A percentile compares a stretch with the other conserved stretches of the same genome.
Evolutionary conservation across 2,797 vertebrate genomes (phyloP).

Genomic region (Epinephelus coioides): DNA sequence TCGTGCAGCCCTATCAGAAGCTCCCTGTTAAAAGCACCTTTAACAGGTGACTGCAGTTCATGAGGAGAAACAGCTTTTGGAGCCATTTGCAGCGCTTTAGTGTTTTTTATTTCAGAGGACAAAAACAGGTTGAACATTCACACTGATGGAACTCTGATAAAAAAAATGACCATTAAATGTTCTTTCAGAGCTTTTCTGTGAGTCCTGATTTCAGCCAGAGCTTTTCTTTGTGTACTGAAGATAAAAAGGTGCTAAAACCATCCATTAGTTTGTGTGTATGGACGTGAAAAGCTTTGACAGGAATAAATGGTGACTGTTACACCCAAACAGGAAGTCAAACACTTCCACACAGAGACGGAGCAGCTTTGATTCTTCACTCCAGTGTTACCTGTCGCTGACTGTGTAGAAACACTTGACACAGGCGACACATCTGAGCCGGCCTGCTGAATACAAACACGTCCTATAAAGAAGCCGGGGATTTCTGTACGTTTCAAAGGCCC

Average conservation of each 20-base stretch:
- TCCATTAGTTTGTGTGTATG: neutral
- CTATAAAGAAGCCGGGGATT: constrained; percentile 51
- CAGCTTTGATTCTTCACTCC: constrained; percentile 2
- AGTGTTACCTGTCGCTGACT: constrained; percentile 15
- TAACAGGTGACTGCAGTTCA: constrained; percentile 9
- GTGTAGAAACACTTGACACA: constrained; percentile 34
- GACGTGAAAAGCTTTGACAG: neutral
- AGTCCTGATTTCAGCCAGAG: neutral
- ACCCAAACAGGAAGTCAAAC: too few relatives aligned
- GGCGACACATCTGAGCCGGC: constrained; percentile 21
- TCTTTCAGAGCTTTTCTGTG: neutral
- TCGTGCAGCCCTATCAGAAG: too few relatives aligned
- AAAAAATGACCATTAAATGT: neutral
- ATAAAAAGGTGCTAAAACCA: neutral
- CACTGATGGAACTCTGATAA: neutral
- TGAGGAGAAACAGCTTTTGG: neutral
- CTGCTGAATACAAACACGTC: constrained; percentile 62
- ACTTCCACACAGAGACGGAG: too few relatives aligned
- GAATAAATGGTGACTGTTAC: too few relatives aligned
- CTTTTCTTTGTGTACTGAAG: neutral
- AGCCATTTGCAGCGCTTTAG: neutral
- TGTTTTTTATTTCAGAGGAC: neutral
- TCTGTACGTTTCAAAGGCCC: constrained; percentile 43
- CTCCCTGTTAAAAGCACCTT: too few relatives aligned
- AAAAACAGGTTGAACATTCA: neutral